Evolutionary conservation across 1,140 invertebrate species (phyloP), one percentile per base, ranked within the genome.

Genomic region (Drosophila nigromelanica): DNA sequence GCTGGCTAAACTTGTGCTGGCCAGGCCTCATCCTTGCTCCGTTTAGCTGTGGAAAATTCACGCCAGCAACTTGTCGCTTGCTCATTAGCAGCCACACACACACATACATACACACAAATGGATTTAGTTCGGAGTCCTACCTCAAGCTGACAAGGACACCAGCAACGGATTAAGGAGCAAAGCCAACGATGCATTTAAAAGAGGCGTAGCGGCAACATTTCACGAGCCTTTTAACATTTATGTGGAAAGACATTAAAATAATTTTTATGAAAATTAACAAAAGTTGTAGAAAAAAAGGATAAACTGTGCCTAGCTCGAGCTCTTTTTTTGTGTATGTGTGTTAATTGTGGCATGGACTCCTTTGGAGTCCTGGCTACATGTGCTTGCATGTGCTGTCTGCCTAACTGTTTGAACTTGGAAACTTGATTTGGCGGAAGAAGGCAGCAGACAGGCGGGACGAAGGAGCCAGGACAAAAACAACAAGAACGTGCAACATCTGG

Each of bases 231-330:
- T 35, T 8, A 35, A 48, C 68, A 72, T 67, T 81, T 64, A 76
- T 81, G 48, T 12, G 69, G 54, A 43, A 61, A 63, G 75, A 70
- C 76, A 79, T 81, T 89, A 73, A 87, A 82, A 74, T 74, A 77
- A 87, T 87, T 87, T 82, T 82, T 77, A 79, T 80, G 63, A 76
- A 82, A 87, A 87, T 81, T 67, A 81, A 87, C 76, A 83, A 64
- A 67, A 72, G 68, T 55, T 24, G 27, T 24, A 67, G 54, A 74
- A 62, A 12, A 54, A 30, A 40, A 59, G 45, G 47, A 54, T 60
- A 48, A 73, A 42, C 37, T 59, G 37, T 39, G 12, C n/a, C n/a
- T 62, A 18, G 42, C 12, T 21, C 11, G 47, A 10, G 35, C 12
- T 54, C 21, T 40, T 11, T 48, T 35, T 61, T 47, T 58, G 59